phyloP scores from a whole-genome alignment of 2,888 invertebrate genomes.

The Ophion ventricosus region DNA sequence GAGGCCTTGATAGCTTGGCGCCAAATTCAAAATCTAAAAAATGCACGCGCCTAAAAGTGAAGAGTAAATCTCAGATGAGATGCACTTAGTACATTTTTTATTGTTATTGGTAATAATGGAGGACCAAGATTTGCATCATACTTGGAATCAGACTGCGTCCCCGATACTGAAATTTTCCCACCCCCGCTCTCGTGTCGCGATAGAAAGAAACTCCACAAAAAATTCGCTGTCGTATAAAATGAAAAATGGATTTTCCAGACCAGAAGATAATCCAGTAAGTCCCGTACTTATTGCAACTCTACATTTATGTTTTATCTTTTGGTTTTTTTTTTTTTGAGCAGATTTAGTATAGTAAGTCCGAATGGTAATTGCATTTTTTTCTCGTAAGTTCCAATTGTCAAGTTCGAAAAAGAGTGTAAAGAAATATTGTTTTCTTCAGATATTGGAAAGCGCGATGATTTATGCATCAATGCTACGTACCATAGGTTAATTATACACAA shows the following conservation, averaged over 20 bases:
- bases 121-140: not conserved
- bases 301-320: not conserved
- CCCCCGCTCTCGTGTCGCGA: not conserved
- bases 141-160: not conserved
- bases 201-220: not conserved
- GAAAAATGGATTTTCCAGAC: not conserved
- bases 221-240: not conserved
- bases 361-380: no score
- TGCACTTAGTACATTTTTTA: not conserved
- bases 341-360: not conserved
- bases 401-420: constrained; percentile 78
- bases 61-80: not conserved
- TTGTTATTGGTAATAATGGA: not conserved
- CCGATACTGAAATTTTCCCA: not conserved
- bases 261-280: not conserved
- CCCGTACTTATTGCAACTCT: no score
- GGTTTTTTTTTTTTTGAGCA: no score
- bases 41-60: not conserved
- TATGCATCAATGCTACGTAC: constrained; percentile 37
- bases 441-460: constrained; percentile 20
- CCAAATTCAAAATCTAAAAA: not conserved
- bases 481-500: not conserved
- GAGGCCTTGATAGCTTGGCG: no score
- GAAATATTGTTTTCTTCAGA: constrained; percentile 62
- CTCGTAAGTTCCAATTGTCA: not conserved